Percentiles rank a stretch among this genome's conserved stretches.
phyloP scores from a whole-genome alignment of 2,113 vertebrate genomes.

The Xerus inauris region DNA sequence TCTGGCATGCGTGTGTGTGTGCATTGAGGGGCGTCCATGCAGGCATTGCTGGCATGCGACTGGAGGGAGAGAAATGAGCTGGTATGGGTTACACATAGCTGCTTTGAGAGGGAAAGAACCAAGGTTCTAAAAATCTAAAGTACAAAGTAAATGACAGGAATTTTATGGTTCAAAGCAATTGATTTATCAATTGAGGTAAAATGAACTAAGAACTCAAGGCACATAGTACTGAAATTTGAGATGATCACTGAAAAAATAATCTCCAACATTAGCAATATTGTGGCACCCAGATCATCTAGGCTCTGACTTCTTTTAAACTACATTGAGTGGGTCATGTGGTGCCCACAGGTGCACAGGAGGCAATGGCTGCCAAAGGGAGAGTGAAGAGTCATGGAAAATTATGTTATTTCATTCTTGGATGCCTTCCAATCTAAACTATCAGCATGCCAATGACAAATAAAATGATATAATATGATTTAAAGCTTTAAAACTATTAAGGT shows the following conservation, averaged over 20 bases:
- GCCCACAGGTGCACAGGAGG: conserved; percentile 9
- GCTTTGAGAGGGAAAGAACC: background rate
- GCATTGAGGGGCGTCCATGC: background rate
- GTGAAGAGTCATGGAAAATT: background rate
- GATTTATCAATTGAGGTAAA: background rate
- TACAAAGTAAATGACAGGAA: background rate
- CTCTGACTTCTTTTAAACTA: background rate
- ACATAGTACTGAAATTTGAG: background rate
- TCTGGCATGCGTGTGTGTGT: background rate
- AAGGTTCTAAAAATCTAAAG: background rate
- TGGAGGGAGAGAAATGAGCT: background rate
- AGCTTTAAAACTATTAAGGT: conserved; percentile 46
- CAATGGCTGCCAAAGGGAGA: background rate
- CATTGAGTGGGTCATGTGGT: background rate
- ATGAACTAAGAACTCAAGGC: background rate
- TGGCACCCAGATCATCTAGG: background rate
- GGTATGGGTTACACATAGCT: background rate
- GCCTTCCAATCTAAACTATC: conserved; percentile 59
- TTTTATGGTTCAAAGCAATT: conserved; percentile 33
- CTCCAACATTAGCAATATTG: background rate
- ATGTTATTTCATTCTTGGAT: conserved; percentile 55
- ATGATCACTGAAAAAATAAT: background rate
- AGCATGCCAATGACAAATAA: conserved; percentile 55
- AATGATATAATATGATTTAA: conserved; percentile 39
- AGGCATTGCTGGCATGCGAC: background rate